Evolutionary conservation across 2,888 invertebrate genomes (phyloP).

Genomic region (Empis stercorea): DNA sequence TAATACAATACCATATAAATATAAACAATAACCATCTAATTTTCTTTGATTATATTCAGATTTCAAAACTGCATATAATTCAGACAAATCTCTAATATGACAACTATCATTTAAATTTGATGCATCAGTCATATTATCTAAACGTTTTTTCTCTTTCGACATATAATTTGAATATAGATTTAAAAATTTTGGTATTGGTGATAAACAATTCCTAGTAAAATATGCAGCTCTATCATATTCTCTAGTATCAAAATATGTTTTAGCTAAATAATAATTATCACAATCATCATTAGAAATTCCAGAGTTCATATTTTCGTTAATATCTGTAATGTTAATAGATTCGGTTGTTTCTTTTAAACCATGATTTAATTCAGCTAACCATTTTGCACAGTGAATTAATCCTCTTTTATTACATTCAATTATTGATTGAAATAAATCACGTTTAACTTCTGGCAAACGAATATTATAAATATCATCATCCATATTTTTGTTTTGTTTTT

Average conservation of each 20-base stretch:
- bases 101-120: constrained; percentile 31
- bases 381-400: constrained; percentile 68
- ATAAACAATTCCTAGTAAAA: constrained; percentile 58
- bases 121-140: constrained; percentile 65
- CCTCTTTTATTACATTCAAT: constrained; percentile 68
- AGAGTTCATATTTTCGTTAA: constrained; percentile 38
- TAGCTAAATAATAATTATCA: constrained; percentile 66
- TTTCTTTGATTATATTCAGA: constrained; percentile 45
- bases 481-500: constrained; percentile 14
- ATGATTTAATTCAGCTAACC: constrained; percentile 76
- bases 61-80: constrained; percentile 44
- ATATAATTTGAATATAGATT: constrained; percentile 76
- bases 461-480: constrained; percentile 32
- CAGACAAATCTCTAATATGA: constrained; percentile 38
- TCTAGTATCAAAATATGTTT: constrained; percentile 77
- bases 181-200: constrained; percentile 64
- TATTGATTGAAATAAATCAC: constrained; percentile 50
- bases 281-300: constrained; percentile 38
- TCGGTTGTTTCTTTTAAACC: constrained; percentile 58
- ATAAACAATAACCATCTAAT: constrained; percentile 77
- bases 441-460: constrained; percentile 49
- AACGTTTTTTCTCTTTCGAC: constrained; percentile 78
- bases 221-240: constrained; percentile 81
- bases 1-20: constrained; percentile 81
- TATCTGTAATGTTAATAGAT: constrained; percentile 11